Base-by-base conservation (phyloP, 2,797 vertebrate species). In the Ctenosaura bakeri region DNA sequence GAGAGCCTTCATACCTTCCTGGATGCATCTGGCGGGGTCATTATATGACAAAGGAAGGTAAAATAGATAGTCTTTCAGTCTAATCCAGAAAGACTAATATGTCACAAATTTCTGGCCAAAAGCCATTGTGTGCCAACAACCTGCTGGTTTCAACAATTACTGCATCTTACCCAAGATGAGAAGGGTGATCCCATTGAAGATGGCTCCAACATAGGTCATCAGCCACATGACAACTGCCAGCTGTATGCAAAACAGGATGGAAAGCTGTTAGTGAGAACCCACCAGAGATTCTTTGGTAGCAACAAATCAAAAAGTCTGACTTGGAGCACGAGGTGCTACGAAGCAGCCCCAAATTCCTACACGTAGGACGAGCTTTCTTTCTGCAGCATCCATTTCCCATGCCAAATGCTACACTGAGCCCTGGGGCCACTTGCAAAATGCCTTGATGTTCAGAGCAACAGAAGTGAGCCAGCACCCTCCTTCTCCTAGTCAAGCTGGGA, bases 101-200 rank as follows among this genome's bases (percentile, higher is more conserved):
- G 9, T 46, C 10, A 64, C n/a, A 16, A 8, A 6, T 2, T 38
- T 6, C 8, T 2, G 16, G 22, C 3, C n/a, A 52, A 88, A 80
- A 62, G 18, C 42, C 54, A 8, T 6, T 4, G 7, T 1, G 42
- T 16, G 50, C 20, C 3, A 1, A 2, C 42, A 18, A 10, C 12
- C 4, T 7, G 14, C 1, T 16, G 2, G 3, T 16, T 10, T 3
- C 6, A 0, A 22, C 16, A 0, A 7, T 2, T 0, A 29, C 62
- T 3, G 14, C 1, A 16, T 13, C 97, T 98, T 97, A 99, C 98
- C 98, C 24, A 99, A 97, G 94, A 99, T 99, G 94, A 99, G 98
- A 83, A 99, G 97, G 93, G 98, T 99, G 97, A 99, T 98, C 83
- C 98, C 98, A 46, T 99, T 99, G 95, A 99, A 99, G 90, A 99